These are phyloP conservation scores for Drosophila miranda DNA, from an alignment of 1,140 invertebrate species.

Conservation along the genomic window DNA sequence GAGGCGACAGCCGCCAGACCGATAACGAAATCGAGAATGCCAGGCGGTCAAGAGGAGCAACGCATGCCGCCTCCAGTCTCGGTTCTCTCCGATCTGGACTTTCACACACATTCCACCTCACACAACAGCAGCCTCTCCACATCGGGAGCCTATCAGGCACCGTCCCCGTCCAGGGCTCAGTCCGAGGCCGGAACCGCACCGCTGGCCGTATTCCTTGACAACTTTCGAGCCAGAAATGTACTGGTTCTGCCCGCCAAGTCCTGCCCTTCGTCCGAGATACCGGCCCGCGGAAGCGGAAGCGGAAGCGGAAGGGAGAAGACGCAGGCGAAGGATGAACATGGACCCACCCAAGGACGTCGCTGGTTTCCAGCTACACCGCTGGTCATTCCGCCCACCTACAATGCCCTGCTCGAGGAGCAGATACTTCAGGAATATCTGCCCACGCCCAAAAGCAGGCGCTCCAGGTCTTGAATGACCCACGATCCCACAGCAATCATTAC, in stretches of 20 bases:
- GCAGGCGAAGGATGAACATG: neutral
- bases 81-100: no score
- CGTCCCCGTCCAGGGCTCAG: no score
- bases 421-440: slow-evolving; percentile 31
- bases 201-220: slow-evolving; percentile 20
- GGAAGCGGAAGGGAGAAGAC: no score
- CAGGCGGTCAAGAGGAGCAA: no score
- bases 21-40: no score
- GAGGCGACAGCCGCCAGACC: no score
- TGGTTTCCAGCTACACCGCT: neutral
- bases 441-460: slow-evolving; percentile 1
- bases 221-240: slow-evolving; percentile 8
- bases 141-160: no score
- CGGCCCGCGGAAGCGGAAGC: neutral
- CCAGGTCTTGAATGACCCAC: neutral
- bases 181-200: neutral
- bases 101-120: no score
- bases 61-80: no score
- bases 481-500: neutral
- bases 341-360: no score
- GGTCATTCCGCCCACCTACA: slow-evolving; percentile 30
- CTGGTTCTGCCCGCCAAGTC: neutral
- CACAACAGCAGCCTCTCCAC: no score
- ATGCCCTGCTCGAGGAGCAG: slow-evolving; percentile 30
- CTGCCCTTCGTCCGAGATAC: neutral